Percentiles rank a stretch among this genome's conserved stretches.
Evolutionary conservation across 2,888 invertebrate genomes (phyloP).

Genomic region (Stenichneumon culpator): DNA sequence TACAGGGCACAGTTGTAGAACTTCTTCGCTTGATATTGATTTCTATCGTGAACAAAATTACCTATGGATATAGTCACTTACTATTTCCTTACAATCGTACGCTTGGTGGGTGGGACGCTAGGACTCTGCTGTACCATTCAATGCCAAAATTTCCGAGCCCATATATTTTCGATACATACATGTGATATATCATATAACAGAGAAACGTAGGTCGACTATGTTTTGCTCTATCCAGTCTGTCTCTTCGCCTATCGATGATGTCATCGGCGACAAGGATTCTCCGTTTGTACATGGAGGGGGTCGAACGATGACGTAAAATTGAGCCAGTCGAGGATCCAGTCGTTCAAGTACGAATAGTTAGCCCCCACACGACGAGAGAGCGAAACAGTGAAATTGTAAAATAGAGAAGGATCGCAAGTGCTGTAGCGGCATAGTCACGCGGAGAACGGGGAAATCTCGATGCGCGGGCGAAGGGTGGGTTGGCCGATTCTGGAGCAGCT

Average conservation of each 20-base stretch:
- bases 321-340: conserved; percentile 4
- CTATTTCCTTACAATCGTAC: conserved; percentile 1
- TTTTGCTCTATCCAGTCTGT: background rate
- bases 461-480: conserved; percentile 3
- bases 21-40: background rate
- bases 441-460: conserved; percentile 4
- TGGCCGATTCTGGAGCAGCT: conserved; percentile 43
- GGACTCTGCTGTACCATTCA: conserved; percentile 1
- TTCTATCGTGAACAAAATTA: background rate
- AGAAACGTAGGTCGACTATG: conserved; percentile 1
- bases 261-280: conserved; percentile 32
- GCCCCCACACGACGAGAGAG: conserved; percentile 3
- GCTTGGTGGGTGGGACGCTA: conserved; percentile 3
- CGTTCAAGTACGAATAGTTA: conserved; percentile 11
- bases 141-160: conserved; percentile 22
- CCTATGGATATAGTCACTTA: background rate
- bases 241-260: conserved; percentile 35
- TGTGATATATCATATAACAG: background rate
- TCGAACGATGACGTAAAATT: conserved; percentile 57
- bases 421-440: background rate
- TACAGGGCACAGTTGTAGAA: background rate
- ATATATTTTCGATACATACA: background rate
- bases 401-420: conserved; percentile 20
- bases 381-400: conserved; percentile 51
- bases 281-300: background rate